A percentile compares a stretch with the other conserved stretches of the same genome.
These are phyloP conservation scores for Drosophila picticornis DNA, from an alignment of 2,888 invertebrate genomes.

Conservation along the genomic window DNA sequence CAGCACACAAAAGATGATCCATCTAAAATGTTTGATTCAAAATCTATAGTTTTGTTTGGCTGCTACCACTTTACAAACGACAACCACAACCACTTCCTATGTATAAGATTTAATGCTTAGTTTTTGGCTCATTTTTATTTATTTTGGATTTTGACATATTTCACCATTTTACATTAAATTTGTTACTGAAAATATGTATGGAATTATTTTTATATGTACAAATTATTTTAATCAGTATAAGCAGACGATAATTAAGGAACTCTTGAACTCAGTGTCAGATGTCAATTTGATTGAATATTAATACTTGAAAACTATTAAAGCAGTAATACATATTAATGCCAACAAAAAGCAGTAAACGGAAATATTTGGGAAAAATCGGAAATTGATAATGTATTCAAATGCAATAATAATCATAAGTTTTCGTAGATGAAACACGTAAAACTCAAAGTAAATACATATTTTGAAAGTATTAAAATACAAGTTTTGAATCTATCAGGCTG, in stretches of 20 bases:
- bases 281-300: neutral
- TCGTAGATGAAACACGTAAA: neutral
- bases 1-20: neutral
- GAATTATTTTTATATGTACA: neutral
- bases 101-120: neutral
- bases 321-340: neutral
- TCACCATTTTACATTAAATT: neutral
- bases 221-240: neutral
- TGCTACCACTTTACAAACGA: neutral
- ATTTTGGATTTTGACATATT: neutral
- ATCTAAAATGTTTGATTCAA: neutral
- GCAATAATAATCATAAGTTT: neutral
- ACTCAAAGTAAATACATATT: neutral
- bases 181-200: neutral
- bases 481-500: neutral
- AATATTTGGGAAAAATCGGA: neutral
- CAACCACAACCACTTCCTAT: neutral
- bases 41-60: neutral
- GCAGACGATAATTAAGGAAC: neutral
- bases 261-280: neutral
- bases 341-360: neutral
- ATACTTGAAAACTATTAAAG: neutral
- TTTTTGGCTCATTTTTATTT: neutral
- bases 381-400: neutral
- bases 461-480: neutral